Conservation (phyloP, 30 jellyfish, hydroid and myxozoan species). For the Aurelia sp. region DNA sequence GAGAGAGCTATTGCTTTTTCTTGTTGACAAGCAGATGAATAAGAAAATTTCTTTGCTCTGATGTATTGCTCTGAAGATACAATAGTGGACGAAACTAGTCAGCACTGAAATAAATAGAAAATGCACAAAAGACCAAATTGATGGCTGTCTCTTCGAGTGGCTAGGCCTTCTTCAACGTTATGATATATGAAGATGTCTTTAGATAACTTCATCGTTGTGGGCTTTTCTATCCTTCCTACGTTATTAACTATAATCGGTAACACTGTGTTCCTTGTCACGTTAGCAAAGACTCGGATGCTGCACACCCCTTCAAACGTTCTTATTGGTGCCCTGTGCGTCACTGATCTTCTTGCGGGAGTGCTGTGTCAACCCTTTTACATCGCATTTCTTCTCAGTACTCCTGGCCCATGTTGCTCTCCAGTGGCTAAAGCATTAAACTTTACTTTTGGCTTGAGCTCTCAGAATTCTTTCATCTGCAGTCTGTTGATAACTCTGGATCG, state of each 20-base stretch:
- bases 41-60: no score
- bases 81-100: no score
- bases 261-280: not conserved
- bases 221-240: no score
- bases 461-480: slow-evolving; percentile 5
- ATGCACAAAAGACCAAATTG: no score
- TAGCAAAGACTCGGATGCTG: not conserved
- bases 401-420: slow-evolving; percentile 8
- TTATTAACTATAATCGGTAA: slow-evolving; percentile 1
- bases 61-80: no score
- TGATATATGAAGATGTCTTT: no score
- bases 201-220: no score
- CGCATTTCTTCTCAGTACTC: not conserved
- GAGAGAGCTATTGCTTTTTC: no score
- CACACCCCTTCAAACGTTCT: slow-evolving; percentile 22
- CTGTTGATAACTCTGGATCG: no score
- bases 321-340: slow-evolving; percentile 7
- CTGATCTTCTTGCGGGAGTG: slow-evolving; percentile 8
- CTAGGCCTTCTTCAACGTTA: not conserved
- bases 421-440: not conserved
- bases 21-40: no score
- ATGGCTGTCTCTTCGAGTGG: slow-evolving; percentile 15
- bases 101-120: no score
- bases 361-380: slow-evolving; percentile 5
- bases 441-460: not conserved